Conservation (phyloP, 2,113 vertebrate genomes). For the Leptobrachium leishanense region DNA sequence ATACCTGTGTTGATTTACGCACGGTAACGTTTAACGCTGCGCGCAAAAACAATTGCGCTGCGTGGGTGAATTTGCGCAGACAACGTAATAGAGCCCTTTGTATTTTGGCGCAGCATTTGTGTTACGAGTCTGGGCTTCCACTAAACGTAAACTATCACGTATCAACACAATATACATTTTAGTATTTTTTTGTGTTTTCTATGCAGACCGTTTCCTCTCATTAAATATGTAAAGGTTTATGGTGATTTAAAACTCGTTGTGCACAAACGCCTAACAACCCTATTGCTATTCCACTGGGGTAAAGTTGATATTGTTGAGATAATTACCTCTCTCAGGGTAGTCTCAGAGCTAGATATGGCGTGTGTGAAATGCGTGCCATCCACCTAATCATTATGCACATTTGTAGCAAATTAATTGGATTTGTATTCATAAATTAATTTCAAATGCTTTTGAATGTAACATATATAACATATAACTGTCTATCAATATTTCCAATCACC, state of each 20-base stretch:
- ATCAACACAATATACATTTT: too few species aligned
- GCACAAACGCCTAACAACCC: not conserved
- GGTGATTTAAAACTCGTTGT: too few species aligned
- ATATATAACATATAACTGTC: conserved; percentile 28
- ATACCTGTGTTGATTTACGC: too few species aligned
- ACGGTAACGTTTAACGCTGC: too few species aligned
- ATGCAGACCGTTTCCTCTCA: not conserved
- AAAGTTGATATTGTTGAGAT: not conserved
- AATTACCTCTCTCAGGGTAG: conserved; percentile 27
- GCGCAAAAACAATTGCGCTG: too few species aligned
- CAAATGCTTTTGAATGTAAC: conserved; percentile 18
- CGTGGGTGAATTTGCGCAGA: too few species aligned
- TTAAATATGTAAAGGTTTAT: not conserved
- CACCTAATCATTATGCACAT: conserved; percentile 32
- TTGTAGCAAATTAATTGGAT: conserved; percentile 41
- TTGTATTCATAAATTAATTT: conserved; percentile 13
- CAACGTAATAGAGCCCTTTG: too few species aligned
- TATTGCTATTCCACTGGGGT: conserved; percentile 14
- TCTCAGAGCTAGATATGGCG: conserved; percentile 11
- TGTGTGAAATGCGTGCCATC: conserved; percentile 19
- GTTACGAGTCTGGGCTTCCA: too few species aligned
- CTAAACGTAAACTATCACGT: too few species aligned
- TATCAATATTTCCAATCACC: conserved; percentile 5
- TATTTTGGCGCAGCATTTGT: too few species aligned
- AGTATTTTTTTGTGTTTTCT: too few species aligned